These are phyloP conservation scores for Tachuris rubrigastra DNA, from an alignment of 2,113 vertebrate species.

Conservation along the genomic window DNA sequence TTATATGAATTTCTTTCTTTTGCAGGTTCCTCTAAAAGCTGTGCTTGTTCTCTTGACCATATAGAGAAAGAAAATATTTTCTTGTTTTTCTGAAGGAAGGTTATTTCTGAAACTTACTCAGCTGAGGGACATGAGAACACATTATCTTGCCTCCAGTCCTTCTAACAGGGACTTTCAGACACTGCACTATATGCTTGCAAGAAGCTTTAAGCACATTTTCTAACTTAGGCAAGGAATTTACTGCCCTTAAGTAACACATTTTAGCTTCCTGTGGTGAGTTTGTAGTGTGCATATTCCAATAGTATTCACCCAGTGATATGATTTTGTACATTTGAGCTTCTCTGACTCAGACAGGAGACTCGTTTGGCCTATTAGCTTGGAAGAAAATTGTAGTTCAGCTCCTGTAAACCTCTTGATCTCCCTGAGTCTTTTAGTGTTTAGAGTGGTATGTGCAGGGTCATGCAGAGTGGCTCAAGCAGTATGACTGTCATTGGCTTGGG, in stretches of 20 bases:
- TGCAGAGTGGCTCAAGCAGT: neutral
- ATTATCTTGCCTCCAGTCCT: neutral
- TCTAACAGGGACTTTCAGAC: neutral
- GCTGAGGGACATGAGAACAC: fast-evolving
- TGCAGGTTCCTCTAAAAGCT: neutral
- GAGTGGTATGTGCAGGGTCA: neutral
- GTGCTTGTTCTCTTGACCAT: neutral
- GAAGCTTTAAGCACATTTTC: neutral
- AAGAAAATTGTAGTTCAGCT: neutral
- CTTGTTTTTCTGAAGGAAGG: neutral
- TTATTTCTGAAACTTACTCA: neutral
- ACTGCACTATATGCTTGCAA: neutral
- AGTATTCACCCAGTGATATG: neutral
- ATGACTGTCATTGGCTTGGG: neutral
- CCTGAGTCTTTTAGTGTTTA: neutral
- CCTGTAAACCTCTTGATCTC: neutral
- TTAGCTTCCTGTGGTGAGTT: neutral
- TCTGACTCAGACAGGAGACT: neutral
- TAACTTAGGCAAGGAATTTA: neutral
- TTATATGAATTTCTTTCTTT: neutral
- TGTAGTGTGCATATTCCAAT: neutral
- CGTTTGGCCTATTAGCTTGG: neutral
- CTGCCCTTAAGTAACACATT: neutral
- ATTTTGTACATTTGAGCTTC: neutral
- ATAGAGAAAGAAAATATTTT: neutral